Percentiles rank a stretch among this genome's conserved stretches.
phyloP scores from a whole-genome alignment of 2,888 invertebrate species.

The Torymus aiolomorphi region DNA sequence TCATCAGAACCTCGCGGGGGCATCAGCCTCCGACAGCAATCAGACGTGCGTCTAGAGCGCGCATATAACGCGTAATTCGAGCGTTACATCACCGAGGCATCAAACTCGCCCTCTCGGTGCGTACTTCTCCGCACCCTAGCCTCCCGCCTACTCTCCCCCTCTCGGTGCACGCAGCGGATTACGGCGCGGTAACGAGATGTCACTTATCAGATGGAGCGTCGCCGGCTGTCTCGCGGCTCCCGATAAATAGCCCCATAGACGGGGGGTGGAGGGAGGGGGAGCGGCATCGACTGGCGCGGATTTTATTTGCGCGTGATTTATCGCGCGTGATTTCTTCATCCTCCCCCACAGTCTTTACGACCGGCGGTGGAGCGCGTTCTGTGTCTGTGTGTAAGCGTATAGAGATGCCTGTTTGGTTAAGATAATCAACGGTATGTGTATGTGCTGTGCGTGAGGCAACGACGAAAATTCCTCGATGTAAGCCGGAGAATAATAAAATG shows the following conservation, averaged over 20 bases:
- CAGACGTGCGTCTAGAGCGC: not conserved
- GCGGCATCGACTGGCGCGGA: constrained; percentile 7
- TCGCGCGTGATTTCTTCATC: not conserved
- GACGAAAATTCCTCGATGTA: too few species aligned
- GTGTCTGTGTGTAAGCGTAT: too few species aligned
- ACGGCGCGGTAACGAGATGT: constrained; percentile 38
- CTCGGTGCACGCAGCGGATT: too few species aligned
- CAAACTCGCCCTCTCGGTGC: not conserved
- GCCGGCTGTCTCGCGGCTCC: constrained; percentile 17
- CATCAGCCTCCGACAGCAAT: too few species aligned
- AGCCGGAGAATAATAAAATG: too few species aligned
- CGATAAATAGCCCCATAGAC: constrained; percentile 24
- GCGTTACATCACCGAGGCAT: constrained; percentile 26
- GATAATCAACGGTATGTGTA: constrained; percentile 21
- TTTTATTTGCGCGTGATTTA: constrained; percentile 49
- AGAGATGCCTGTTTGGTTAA: not conserved
- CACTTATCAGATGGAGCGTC: constrained; percentile 49
- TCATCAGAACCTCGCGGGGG: too few species aligned
- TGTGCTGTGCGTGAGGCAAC: not conserved
- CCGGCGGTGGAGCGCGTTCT: not conserved
- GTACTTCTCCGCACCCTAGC: not conserved
- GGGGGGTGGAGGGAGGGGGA: not conserved
- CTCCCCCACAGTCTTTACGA: too few species aligned
- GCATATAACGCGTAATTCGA: not conserved
- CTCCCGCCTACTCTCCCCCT: too few species aligned